Evolutionary conservation across 2,797 vertebrate species (phyloP).

Genomic region (Sebastiscus tertius): DNA sequence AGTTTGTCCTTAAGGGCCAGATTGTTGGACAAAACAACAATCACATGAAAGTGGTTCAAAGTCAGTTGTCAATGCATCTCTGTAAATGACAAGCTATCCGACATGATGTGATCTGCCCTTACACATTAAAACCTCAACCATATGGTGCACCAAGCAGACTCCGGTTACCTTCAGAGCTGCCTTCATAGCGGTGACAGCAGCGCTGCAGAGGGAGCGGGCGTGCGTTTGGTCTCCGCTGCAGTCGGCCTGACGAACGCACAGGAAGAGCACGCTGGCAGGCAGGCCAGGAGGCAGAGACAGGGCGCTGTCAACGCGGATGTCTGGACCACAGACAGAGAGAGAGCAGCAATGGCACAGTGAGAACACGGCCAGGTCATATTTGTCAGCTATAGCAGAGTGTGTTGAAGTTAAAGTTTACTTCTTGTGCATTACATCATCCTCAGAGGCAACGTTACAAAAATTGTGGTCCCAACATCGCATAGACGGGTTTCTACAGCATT

Average conservation of each 20-base stretch:
- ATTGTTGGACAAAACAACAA: not conserved
- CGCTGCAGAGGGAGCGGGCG: conserved; percentile 69
- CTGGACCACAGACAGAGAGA: conserved; percentile 66
- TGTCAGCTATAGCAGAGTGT: not conserved
- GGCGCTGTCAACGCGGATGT: conserved; percentile 74
- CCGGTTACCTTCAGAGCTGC: conserved; percentile 83
- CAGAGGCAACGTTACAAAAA: not conserved
- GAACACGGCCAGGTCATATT: conserved; percentile 8
- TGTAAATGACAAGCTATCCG: conserved; percentile 3
- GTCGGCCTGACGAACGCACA: conserved; percentile 83
- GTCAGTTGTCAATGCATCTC: conserved; percentile 1
- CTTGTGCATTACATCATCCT: not conserved
- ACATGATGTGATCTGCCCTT: conserved; percentile 19
- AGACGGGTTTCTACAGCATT: not conserved
- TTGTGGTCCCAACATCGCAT: not conserved
- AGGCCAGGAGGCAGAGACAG: conserved; percentile 77
- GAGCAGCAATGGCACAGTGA: not conserved
- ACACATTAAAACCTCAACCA: conserved; percentile 24
- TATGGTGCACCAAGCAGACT: conserved; percentile 15
- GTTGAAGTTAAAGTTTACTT: not conserved
- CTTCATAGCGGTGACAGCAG: conserved; percentile 78
- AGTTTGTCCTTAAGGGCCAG: not conserved
- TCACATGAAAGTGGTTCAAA: conserved; percentile 30
- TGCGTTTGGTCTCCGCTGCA: conserved; percentile 65
- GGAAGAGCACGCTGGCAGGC: conserved; percentile 81